phyloP scores from a whole-genome alignment of 30 jellyfish, hydroid and myxozoan genomes.

The Aurelia sp. region DNA sequence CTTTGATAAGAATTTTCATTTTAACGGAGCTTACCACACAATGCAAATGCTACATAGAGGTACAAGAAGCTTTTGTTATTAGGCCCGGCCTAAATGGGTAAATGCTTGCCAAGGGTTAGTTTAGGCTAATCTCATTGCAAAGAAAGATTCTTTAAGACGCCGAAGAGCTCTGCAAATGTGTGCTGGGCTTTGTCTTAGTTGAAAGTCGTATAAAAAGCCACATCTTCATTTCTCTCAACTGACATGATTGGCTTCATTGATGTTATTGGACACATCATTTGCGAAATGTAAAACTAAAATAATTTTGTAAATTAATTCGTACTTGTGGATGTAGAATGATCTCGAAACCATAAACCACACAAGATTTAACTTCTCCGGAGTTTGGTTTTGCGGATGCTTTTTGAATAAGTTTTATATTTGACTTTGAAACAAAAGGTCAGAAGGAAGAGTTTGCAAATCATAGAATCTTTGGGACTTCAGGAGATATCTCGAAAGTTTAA shows the following conservation, averaged over 20 bases:
- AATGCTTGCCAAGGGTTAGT: conserved; percentile 29
- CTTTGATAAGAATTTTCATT: conserved; percentile 48
- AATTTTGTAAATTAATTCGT: neutral
- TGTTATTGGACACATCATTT: neutral
- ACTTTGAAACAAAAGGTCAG: too few relatives aligned
- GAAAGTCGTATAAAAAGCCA: conserved; percentile 5
- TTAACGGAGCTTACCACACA: conserved; percentile 20
- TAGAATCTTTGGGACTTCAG: too few relatives aligned
- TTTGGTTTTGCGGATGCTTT: too few relatives aligned
- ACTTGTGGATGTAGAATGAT: neutral
- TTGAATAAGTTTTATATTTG: too few relatives aligned
- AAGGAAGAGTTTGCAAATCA: too few relatives aligned
- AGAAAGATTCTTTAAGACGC: conserved; percentile 37
- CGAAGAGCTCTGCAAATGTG: conserved; percentile 19
- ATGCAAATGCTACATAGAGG: conserved; percentile 8
- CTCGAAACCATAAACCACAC: too few relatives aligned
- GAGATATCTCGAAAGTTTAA: too few relatives aligned
- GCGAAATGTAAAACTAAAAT: neutral
- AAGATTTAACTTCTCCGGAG: too few relatives aligned
- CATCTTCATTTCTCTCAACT: neutral
- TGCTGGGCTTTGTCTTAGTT: conserved; percentile 1
- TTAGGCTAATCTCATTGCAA: conserved; percentile 25
- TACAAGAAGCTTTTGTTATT: conserved; percentile 29
- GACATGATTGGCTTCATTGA: neutral
- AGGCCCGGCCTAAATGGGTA: conserved; percentile 26